Percentiles rank a stretch among this genome's conserved stretches.
Evolutionary conservation across 2,888 invertebrate species (phyloP).

Genomic region (Bembecia ichneumoniformis): DNA sequence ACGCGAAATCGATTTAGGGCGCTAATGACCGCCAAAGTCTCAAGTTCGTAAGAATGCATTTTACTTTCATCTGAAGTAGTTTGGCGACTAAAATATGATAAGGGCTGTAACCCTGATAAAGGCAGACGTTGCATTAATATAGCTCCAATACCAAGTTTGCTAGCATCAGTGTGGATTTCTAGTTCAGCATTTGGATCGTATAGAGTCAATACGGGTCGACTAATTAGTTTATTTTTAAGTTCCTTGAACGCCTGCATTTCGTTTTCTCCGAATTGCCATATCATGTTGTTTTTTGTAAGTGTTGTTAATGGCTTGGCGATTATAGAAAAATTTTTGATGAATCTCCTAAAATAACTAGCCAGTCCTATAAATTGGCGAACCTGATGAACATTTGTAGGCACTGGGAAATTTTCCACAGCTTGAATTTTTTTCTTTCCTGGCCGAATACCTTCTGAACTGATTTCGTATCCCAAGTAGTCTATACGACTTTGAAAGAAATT

Average conservation of each 20-base stretch:
- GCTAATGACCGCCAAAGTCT: no score
- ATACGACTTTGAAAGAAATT: slow-evolving; percentile 5
- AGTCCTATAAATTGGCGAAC: slow-evolving; percentile 13
- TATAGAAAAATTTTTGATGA: slow-evolving; percentile 4
- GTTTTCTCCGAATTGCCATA: slow-evolving; percentile 14
- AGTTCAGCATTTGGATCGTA: slow-evolving; percentile 2
- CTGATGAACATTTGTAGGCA: slow-evolving; percentile 6
- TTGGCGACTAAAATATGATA: slow-evolving; percentile 1
- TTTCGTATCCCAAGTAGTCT: slow-evolving; percentile 8
- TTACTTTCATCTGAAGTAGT: slow-evolving; percentile 6
- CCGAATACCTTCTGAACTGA: slow-evolving; percentile 11
- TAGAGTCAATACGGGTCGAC: slow-evolving; percentile 16
- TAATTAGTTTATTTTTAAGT: slow-evolving; percentile 15
- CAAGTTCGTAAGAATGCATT: no score
- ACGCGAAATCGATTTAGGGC: no score
- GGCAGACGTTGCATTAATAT: slow-evolving; percentile 1
- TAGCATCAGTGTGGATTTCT: background rate
- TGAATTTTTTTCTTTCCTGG: slow-evolving; percentile 10
- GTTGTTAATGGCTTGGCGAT: slow-evolving; percentile 8
- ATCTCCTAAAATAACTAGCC: background rate
- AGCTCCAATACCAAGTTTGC: background rate
- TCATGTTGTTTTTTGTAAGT: slow-evolving; percentile 5
- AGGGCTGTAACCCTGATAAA: background rate
- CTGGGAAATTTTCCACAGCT: slow-evolving; percentile 11
- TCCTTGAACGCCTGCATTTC: slow-evolving; percentile 11